Percentiles rank a stretch among this genome's conserved stretches.
Conservation (phyloP, 1,140 invertebrate species). For the Drosophila pseudoobscura region DNA sequence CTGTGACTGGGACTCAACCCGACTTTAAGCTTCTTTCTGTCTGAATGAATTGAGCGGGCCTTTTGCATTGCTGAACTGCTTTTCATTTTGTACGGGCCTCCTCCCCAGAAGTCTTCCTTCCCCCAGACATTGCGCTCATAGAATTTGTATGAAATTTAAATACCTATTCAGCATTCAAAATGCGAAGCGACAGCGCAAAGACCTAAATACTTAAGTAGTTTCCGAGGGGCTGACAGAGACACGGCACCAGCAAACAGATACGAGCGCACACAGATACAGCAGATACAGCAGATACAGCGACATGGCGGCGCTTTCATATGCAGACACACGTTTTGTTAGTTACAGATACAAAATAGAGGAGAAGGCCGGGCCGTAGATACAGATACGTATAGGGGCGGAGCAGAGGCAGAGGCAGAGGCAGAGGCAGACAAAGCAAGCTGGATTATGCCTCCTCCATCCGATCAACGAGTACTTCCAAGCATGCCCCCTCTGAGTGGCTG, state of each 20-base stretch:
- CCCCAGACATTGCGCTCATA: slow-evolving; percentile 67
- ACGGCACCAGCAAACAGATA: slow-evolving; percentile 14
- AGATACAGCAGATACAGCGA: slow-evolving; percentile 10
- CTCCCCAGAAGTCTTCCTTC: slow-evolving; percentile 30
- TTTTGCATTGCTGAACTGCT: slow-evolving; percentile 70
- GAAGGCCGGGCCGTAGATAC: slow-evolving; percentile 58
- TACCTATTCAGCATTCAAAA: slow-evolving; percentile 81
- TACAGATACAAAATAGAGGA: slow-evolving; percentile 60
- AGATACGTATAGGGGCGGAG: slow-evolving; percentile 18
- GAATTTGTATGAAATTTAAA: slow-evolving; percentile 82
- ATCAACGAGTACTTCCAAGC: slow-evolving; percentile 27
- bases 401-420: background rate
- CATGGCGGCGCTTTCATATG: slow-evolving; percentile 70
- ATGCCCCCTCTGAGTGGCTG: slow-evolving; percentile 2
- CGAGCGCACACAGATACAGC: slow-evolving; percentile 14
- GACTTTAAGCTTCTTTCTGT: slow-evolving; percentile 67
- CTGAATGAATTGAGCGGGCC: slow-evolving; percentile 64
- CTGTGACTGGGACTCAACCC: slow-evolving; percentile 6
- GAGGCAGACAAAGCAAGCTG: slow-evolving; percentile 54
- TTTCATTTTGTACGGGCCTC: slow-evolving; percentile 42
- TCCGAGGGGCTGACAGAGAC: slow-evolving; percentile 67
- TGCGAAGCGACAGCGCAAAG: slow-evolving; percentile 77
- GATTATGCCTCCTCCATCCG: slow-evolving; percentile 63
- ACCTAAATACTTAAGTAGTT: slow-evolving; percentile 82
- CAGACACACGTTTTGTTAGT: slow-evolving; percentile 72